Evolutionary conservation across 2,888 invertebrate species (phyloP), one percentile per base, ranked within the genome.

Genomic region (Archips crataeganus): DNA sequence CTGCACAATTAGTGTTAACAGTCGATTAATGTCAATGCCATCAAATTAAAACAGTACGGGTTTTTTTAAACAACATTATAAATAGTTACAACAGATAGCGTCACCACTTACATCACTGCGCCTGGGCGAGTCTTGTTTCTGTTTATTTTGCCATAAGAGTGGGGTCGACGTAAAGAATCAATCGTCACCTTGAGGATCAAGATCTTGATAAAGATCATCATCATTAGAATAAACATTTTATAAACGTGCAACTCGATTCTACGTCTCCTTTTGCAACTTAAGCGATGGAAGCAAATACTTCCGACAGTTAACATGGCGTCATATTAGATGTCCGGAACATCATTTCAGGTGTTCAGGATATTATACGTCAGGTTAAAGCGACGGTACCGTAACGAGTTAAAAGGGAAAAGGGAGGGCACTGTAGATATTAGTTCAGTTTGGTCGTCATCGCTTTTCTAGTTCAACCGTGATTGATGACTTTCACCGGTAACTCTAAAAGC

Each of bases 391-490:
- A 80, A 77, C 76, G 75, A 77, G 75, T 78, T 75, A 78, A 79
- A 77, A 80, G 79, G 77, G 81, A 79, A 79, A 77, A 79, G 79
- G 77, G 81, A 79, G 76, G 78, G 78, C 77, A 77, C 76, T 79
- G 47, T 63, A 77, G 79, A 83, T 80, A 81, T 81, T 78, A 79
- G 79, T 80, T 81, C 77, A 79, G 79, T 80, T 81, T 78, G 84
- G 83, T 45, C 57, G 65, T 67, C 79, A 83, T 81, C 82, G 81
- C 84, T 79, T 85, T 87, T 85, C 79, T 83, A 81, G 83, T 81
- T 80, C 80, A 82, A 81, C 79, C 80, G 83, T 91, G 92, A 92
- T 90, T 90, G 91, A 93, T 92, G 89, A 83, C 76, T 81, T 80
- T 84, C 84, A 86, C 89, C 89, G 89, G 86, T 87, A 84, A 77